Conservation (phyloP, 2,888 invertebrate species). For the Polydrusus cervinus region DNA sequence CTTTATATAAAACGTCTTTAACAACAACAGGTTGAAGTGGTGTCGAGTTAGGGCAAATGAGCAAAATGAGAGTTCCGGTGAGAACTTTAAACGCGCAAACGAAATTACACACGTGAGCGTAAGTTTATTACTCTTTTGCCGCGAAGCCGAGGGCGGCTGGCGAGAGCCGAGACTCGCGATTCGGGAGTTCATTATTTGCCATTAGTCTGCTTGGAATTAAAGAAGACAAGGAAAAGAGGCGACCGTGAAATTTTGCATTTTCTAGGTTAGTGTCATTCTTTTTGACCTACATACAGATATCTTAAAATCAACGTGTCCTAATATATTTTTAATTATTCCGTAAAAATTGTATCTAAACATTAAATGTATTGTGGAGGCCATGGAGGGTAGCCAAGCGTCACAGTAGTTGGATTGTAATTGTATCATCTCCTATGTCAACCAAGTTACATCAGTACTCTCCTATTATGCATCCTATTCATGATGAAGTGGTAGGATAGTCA, state of each 20-base stretch:
- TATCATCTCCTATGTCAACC: too few species aligned
- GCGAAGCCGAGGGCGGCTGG: conserved; percentile 25
- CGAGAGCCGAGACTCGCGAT: conserved; percentile 39
- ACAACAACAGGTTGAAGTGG: conserved; percentile 51
- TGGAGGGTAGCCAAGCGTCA: too few species aligned
- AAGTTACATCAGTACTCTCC: too few species aligned
- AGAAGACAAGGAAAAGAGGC: conserved; percentile 39
- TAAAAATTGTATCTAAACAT: too few species aligned
- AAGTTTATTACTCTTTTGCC: conserved; percentile 51
- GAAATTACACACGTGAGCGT: conserved; percentile 55
- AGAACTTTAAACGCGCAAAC: conserved; percentile 52
- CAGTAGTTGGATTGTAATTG: too few species aligned
- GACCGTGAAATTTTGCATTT: conserved; percentile 8
- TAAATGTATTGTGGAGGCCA: too few species aligned
- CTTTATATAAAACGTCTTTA: conserved; percentile 41
- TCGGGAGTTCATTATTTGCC: conserved; percentile 50
- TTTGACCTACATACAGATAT: conserved; percentile 4
- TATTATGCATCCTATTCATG: too few species aligned
- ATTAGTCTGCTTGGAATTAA: conserved; percentile 49
- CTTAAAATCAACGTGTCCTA: neutral
- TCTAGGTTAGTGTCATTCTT: conserved; percentile 19
- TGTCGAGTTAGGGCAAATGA: conserved; percentile 51
- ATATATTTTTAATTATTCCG: neutral
- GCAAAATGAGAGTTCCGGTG: conserved; percentile 52
- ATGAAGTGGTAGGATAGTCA: too few species aligned